Evolutionary conservation across 1,140 invertebrate genomes (phyloP), one percentile per base, ranked within the genome.

Genomic region (Drosophila baimaii): DNA sequence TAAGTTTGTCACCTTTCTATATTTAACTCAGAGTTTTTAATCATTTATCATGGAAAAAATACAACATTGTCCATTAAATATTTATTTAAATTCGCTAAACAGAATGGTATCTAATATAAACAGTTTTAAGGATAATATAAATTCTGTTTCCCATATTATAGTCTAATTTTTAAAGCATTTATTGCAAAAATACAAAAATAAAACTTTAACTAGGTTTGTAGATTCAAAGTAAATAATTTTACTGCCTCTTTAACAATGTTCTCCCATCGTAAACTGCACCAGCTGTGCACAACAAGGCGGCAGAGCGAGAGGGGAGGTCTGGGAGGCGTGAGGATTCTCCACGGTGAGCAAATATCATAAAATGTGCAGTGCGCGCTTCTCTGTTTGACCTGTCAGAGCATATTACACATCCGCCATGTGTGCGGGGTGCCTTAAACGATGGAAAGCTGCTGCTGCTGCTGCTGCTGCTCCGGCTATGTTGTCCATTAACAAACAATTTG

Each of bases 361-460:
- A 71, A 71, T 71, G 68, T 71, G 64, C 68, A 71, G 49, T 27
- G 49, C n/a, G 68, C 51, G 19, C 33, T n/a, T 71, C 65, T 49
- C 51, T 58, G 65, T 71, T 71, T 71, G 69, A 58, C 65, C 69
- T 71, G 69, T 71, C 52, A 58, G 69, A 58, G 69, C 66, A 71
- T 71, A 71, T 71, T 71, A 71, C 69, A 70, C 69, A 71, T 71
- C 66, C 65, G 69, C 66, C 69, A 71, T 58, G 69, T 71, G 69
- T 57, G 69, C 51, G 10, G 65, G 21, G 35, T 71, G 41, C 31
- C 51, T 47, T 33, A 71, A 70, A 33, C 65, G 41, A 17, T 15
- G 39, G 43, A 27, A 5, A 71, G 27, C 19, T 27, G 23, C 44
- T 25, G 0, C 43, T 23, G 7, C 43, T 47, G 46, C 46, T 49